Evolutionary conservation across 2,888 invertebrate species (phyloP).

Genomic region (Poecilobothrus nobilitatus): DNA sequence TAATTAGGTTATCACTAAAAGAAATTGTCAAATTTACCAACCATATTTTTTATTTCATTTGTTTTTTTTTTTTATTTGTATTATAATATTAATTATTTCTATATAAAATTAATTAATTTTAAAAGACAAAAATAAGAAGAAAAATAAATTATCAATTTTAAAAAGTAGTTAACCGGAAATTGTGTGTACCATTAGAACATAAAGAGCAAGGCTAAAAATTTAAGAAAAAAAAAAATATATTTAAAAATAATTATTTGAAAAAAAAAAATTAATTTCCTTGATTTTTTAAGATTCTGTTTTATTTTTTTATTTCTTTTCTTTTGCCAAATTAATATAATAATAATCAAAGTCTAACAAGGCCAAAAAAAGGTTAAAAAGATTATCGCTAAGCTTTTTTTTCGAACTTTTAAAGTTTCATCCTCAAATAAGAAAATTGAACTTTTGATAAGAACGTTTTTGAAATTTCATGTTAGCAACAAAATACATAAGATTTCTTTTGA

Average conservation of each 20-base stretch:
- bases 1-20: background rate
- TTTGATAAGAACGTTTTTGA: no score
- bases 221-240: background rate
- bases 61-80: no score
- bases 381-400: background rate
- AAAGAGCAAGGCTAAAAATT: background rate
- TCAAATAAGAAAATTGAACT: no score
- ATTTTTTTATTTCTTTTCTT: background rate
- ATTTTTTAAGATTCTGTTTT: background rate
- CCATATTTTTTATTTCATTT: no score
- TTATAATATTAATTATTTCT: no score
- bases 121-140: background rate
- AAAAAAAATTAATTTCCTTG: background rate
- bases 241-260: background rate
- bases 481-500: no score
- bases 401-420: no score
- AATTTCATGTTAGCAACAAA: no score
- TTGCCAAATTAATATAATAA: background rate
- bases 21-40: no score
- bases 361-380: background rate
- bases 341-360: constrained; percentile 2
- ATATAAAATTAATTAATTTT: background rate
- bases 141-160: background rate
- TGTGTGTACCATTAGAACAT: background rate
- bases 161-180: constrained; percentile 3